Evolutionary conservation across 2,113 vertebrate genomes (phyloP).

Genomic region (Lanius collurio): DNA sequence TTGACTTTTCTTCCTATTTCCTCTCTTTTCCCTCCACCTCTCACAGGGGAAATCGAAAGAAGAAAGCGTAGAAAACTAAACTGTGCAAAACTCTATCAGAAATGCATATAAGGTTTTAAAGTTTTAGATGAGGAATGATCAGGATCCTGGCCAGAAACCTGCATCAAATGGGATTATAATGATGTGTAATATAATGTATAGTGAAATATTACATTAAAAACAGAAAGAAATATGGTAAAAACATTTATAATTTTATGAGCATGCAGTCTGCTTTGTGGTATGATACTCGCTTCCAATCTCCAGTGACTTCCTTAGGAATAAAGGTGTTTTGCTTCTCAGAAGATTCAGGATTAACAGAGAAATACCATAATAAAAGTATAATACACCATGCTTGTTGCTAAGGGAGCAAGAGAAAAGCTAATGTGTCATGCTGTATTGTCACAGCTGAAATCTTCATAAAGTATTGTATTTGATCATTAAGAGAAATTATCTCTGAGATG

Average conservation of each 20-base stretch:
- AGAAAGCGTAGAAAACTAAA: neutral
- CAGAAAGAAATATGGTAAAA: neutral
- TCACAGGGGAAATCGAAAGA: neutral
- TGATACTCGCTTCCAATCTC: neutral
- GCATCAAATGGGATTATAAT: neutral
- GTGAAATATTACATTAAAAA: neutral
- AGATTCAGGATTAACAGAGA: neutral
- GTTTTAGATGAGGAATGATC: neutral
- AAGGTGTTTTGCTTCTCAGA: neutral
- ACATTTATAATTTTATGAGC: neutral
- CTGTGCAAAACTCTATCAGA: too few species aligned
- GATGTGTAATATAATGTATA: neutral
- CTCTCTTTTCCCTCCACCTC: neutral
- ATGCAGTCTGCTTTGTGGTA: neutral
- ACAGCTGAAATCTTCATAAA: neutral
- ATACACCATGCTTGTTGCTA: neutral
- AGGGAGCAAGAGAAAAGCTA: neutral
- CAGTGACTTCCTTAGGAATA: neutral
- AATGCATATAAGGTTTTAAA: too few species aligned
- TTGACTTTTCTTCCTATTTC: neutral
- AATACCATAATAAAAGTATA: neutral
- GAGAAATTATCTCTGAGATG: neutral
- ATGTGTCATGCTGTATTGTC: neutral
- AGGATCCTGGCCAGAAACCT: neutral
- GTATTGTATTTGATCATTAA: neutral